Evolutionary conservation across 2,888 invertebrate genomes (phyloP).

Genomic region (Melieria crassipennis): DNA sequence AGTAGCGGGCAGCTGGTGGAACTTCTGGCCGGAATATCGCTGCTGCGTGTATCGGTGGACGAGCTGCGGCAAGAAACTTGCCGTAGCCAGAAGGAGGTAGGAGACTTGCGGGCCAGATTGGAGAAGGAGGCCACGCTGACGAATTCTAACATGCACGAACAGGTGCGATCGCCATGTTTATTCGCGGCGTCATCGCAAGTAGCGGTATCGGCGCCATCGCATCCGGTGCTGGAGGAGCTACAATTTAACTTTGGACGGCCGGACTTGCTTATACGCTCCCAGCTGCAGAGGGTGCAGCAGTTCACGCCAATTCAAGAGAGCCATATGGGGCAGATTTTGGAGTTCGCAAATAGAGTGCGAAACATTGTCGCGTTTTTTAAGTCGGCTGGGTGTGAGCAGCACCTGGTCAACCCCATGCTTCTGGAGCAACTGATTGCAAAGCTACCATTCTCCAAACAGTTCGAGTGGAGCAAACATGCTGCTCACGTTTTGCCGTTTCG

Average conservation of each 20-base stretch:
- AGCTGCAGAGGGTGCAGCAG: slow-evolving; percentile 27
- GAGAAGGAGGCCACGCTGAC: too few relatives aligned
- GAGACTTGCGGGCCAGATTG: too few relatives aligned
- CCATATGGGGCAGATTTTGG: slow-evolving; percentile 3
- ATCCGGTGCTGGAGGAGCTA: slow-evolving; percentile 14
- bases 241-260: slow-evolving; percentile 36
- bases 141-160: too few relatives aligned
- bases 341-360: not conserved
- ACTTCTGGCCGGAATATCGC: not conserved
- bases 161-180: too few relatives aligned
- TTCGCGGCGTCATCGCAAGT: too few relatives aligned
- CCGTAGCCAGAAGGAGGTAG: too few relatives aligned
- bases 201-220: too few relatives aligned
- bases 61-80: not conserved
- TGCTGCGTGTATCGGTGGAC: not conserved
- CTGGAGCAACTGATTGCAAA: slow-evolving; percentile 32
- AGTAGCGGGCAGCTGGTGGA: not conserved
- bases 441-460: slow-evolving; percentile 38
- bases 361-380: slow-evolving; percentile 27
- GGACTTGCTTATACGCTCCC: slow-evolving; percentile 28
- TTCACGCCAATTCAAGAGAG: slow-evolving; percentile 23
- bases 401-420: slow-evolving; percentile 30
- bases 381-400: slow-evolving; percentile 29
- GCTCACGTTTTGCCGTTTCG: slow-evolving; percentile 21
- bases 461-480: slow-evolving; percentile 32